Evolutionary conservation across 2,888 invertebrate genomes (phyloP).

Genomic region (Dinocampus coccinellae): DNA sequence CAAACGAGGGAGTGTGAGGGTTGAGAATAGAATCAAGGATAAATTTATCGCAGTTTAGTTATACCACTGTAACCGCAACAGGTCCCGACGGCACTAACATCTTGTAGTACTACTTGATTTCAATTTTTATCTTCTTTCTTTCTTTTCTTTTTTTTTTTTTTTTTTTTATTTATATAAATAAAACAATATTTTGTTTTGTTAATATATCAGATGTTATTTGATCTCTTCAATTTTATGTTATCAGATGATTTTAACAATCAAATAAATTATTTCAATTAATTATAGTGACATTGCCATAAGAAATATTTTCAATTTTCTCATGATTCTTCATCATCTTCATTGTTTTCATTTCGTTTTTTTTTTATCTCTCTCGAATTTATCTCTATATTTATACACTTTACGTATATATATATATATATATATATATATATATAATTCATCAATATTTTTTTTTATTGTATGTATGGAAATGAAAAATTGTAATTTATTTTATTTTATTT

Average conservation of each 20-base stretch:
- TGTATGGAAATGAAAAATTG: background rate
- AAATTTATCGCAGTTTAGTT: constrained; percentile 8
- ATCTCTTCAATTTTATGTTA: background rate
- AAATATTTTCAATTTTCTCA: constrained; percentile 13
- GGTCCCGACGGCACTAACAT: constrained; percentile 28
- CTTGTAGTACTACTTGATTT: constrained; percentile 17
- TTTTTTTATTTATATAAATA: background rate
- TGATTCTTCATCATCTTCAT: background rate
- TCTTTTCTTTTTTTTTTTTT: background rate
- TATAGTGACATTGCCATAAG: constrained; percentile 19
- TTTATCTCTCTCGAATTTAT: background rate
- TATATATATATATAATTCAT: background rate
- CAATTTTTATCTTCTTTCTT: constrained; percentile 9
- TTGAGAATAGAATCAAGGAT: background rate
- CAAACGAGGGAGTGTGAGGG: background rate
- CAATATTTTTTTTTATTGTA: background rate
- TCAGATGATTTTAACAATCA: background rate
- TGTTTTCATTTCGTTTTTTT: background rate
- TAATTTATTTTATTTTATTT: background rate
- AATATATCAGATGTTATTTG: constrained; percentile 2
- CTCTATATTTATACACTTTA: background rate
- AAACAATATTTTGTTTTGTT: background rate
- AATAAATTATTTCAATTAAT: too few relatives aligned
- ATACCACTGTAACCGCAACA: constrained; percentile 29
- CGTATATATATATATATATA: too few relatives aligned